A percentile compares a stretch with the other conserved stretches of the same genome.
phyloP scores from a whole-genome alignment of 2,888 invertebrate genomes.

The Acanthosoma haemorrhoidale region DNA sequence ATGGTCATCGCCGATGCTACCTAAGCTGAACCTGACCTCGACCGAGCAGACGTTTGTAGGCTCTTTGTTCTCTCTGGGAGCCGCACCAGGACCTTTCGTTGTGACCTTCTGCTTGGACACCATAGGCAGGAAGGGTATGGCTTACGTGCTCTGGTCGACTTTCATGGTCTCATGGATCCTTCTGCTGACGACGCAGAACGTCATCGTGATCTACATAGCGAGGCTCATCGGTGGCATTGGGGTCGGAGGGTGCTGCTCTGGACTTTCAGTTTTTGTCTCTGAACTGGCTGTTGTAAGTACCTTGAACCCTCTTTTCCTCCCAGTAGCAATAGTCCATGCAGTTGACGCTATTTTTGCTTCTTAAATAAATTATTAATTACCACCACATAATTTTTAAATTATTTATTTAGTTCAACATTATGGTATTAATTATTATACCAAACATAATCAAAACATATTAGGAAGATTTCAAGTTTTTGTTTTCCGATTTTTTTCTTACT shows the following conservation, averaged over 20 bases:
- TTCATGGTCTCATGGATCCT: constrained; percentile 36
- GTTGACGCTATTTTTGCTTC: too few species aligned
- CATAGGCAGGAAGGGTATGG: constrained; percentile 36
- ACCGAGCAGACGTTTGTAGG: constrained; percentile 32
- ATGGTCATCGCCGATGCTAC: constrained; percentile 38
- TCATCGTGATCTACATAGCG: constrained; percentile 9
- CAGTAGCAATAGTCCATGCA: too few species aligned
- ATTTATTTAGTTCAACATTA: too few species aligned
- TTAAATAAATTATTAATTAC: too few species aligned
- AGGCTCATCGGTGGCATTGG: constrained; percentile 28
- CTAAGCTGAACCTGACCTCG: constrained; percentile 28
- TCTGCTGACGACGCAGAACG: constrained; percentile 16
- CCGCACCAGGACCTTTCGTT: constrained; percentile 35
- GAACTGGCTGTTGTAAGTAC: constrained; percentile 26
- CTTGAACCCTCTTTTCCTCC: too few species aligned
- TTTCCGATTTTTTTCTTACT: too few species aligned
- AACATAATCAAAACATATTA: too few species aligned
- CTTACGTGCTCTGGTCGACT: constrained; percentile 21
- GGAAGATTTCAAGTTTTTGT: too few species aligned
- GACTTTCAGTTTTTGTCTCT: constrained; percentile 2
- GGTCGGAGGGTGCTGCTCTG: constrained; percentile 21
- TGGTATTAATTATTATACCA: too few species aligned
- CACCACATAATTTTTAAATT: too few species aligned
- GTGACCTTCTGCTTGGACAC: constrained; percentile 38
- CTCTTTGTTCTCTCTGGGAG: constrained; percentile 34